Conservation (phyloP, 2,797 vertebrate genomes). For the Xiphophorus birchmanni region DNA sequence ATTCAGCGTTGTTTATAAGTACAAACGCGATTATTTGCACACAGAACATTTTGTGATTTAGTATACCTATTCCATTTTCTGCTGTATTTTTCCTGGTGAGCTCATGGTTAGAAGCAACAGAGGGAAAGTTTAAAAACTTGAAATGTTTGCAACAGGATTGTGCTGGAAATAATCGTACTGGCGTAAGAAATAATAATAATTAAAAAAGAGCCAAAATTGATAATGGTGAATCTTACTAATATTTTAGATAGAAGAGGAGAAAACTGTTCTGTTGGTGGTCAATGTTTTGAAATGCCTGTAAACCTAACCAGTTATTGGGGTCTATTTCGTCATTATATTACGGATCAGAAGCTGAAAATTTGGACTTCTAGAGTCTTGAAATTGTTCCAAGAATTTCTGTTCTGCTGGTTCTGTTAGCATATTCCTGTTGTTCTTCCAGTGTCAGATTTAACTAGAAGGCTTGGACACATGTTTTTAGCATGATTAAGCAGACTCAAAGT, state of each 20-base stretch:
- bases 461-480: not conserved
- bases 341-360: not conserved
- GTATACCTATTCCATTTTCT: not conserved
- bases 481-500: not conserved
- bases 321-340: not conserved
- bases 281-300: not conserved
- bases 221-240: not conserved
- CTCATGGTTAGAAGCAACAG: not conserved
- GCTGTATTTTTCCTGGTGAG: not conserved
- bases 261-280: not conserved
- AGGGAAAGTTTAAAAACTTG: not conserved
- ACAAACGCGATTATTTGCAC: not conserved
- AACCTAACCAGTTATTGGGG: not conserved
- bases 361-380: not conserved
- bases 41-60: not conserved
- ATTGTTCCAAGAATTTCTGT: not conserved
- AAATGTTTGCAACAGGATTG: not conserved
- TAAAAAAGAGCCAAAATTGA: not conserved
- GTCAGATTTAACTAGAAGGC: not conserved
- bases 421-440: not conserved
- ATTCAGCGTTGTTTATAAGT: not conserved
- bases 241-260: not conserved
- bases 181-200: too few relatives aligned
- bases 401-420: not conserved
- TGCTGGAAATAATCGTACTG: too few relatives aligned